Evolutionary conservation across 2,888 invertebrate species (phyloP), one percentile per base, ranked within the genome.

Genomic region (Meandrusa payeni): DNA sequence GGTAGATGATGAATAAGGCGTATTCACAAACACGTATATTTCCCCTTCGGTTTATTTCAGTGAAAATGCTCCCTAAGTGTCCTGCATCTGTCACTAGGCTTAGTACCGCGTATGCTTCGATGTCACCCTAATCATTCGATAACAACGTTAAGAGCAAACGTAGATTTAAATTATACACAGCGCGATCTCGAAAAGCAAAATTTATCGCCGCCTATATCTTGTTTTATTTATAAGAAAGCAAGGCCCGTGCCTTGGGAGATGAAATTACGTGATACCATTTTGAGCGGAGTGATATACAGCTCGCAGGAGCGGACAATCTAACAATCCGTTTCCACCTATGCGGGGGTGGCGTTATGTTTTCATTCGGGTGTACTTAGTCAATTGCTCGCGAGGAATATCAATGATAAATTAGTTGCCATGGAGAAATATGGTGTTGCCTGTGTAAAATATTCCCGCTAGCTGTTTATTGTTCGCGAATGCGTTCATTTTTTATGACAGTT

Each of bases 191-290:
- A 68, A 69, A 75, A 72, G 64, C 69, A 69, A 73, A 79, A 86
- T 86, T 85, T 85, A 86, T 86, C 60, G 80, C 75, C 73, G 76
- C 76, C 82, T 83, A 83, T 86, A 83, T 69, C 67, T 75, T 85
- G 80, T 74, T 82, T 86, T 86, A 86, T 86, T 86, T 86, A 86
- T 83, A 86, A 85, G 85, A 83, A 82, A 79, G 77, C 77, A 74
- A 69, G 72, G 68, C 60, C 63, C 58, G 64, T 62, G 69, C 70
- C 69, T 64, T 52, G 77, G 77, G 83, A 85, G 83, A 85, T 85
- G 82, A 80, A 86, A 86, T 85, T 86, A 86, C 86, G 86, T 86
- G 86, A 86, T 86, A 83, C 82, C 78, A 86, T 86, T 86, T 70
- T 73, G 73, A 79, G 80, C 78, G 76, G 80, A 79, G 83, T 82